These are phyloP conservation scores for Ditula angustiorana DNA, from an alignment of 2,888 invertebrate species.

Conservation along the genomic window DNA sequence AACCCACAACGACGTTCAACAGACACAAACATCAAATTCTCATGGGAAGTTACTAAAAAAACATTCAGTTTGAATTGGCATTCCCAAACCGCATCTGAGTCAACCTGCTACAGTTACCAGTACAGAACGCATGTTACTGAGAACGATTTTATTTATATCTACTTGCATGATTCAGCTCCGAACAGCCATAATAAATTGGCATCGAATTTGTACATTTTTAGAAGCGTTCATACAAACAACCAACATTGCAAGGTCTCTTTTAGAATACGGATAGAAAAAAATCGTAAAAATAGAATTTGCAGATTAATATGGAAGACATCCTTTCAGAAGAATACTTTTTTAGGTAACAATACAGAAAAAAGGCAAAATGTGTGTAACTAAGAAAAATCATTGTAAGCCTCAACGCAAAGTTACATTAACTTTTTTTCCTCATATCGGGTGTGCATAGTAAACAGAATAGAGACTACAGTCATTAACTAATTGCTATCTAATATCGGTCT, in stretches of 20 bases:
- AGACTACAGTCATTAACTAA: slow-evolving; percentile 22
- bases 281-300: background rate
- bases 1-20: background rate
- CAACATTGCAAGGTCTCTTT: background rate
- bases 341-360: background rate
- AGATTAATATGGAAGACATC: background rate
- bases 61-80: slow-evolving; percentile 21
- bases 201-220: slow-evolving; percentile 18
- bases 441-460: slow-evolving; percentile 10
- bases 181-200: slow-evolving; percentile 19
- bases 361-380: background rate
- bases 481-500: slow-evolving; percentile 22
- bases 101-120: slow-evolving; percentile 21
- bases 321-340: background rate
- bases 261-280: background rate
- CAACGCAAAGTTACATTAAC: background rate
- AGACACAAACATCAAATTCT: slow-evolving; percentile 6
- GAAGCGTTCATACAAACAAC: background rate
- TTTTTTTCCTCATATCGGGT: background rate
- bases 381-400: background rate
- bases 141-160: slow-evolving; percentile 34
- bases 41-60: slow-evolving; percentile 1
- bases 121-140: slow-evolving; percentile 22
- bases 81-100: slow-evolving; percentile 30
- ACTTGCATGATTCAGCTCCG: slow-evolving; percentile 32